Evolutionary conservation across 2,113 vertebrate genomes (phyloP).

Genomic region (Mustela lutreola): DNA sequence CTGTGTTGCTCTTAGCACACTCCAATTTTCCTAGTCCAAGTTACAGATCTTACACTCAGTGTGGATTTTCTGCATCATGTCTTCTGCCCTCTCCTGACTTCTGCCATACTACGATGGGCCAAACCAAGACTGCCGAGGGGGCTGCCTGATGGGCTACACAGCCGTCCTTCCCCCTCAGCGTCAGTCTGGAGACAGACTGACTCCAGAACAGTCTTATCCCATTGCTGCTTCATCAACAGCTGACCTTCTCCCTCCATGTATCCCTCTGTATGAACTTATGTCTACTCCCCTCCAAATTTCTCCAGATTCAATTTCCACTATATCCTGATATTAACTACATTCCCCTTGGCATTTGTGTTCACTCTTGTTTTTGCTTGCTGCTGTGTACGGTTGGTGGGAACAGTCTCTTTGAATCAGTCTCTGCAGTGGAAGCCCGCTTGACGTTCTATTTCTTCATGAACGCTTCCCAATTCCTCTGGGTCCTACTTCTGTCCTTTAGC

Average conservation of each 20-base stretch:
- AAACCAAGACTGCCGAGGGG: rapidly evolving
- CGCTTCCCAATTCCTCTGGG: neutral
- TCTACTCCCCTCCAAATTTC: neutral
- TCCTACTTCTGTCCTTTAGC: neutral
- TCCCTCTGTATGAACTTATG: neutral
- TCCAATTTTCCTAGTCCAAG: neutral
- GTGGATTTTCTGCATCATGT: too few species aligned
- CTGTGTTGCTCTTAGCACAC: neutral
- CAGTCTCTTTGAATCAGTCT: neutral
- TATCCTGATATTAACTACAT: neutral
- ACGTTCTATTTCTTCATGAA: neutral
- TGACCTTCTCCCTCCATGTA: neutral
- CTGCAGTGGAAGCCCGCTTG: neutral
- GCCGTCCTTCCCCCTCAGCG: neutral
- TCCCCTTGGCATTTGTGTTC: neutral
- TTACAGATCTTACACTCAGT: neutral
- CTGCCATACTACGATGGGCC: neutral
- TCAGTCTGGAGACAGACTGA: neutral
- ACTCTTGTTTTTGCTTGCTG: neutral
- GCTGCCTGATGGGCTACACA: rapidly evolving
- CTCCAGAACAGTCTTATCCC: neutral
- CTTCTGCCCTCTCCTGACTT: rapidly evolving
- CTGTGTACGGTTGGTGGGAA: neutral
- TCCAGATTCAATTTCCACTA: neutral
- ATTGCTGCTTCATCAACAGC: neutral